These are phyloP conservation scores for Frankliniella intonsa DNA, from an alignment of 2,888 invertebrate species.

Conservation along the genomic window DNA sequence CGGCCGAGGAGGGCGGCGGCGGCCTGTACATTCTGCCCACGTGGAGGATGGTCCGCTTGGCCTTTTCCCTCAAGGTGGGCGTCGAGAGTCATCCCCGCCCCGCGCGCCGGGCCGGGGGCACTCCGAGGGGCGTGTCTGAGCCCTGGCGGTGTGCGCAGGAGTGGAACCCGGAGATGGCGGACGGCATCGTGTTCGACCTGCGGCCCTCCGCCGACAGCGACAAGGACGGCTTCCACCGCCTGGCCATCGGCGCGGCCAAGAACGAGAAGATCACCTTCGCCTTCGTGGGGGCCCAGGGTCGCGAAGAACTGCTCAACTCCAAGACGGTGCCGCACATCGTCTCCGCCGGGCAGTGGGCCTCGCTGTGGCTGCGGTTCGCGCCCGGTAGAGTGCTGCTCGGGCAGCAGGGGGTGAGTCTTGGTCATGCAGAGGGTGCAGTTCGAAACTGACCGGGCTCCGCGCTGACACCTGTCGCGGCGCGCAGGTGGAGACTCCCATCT, in stretches of 20 bases:
- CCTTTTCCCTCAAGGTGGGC: conserved; percentile 36
- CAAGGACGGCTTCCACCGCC: conserved; percentile 31
- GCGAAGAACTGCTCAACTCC: conserved; percentile 34
- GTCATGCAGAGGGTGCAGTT: too few species aligned
- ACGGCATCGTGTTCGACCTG: conserved; percentile 36
- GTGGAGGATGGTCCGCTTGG: conserved; percentile 35
- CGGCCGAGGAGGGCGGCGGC: conserved; percentile 15
- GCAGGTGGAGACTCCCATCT: conserved; percentile 33
- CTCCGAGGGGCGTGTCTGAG: too few species aligned
- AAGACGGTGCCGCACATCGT: conserved; percentile 37
- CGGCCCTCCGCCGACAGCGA: conserved; percentile 29
- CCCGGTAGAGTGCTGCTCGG: conserved; percentile 35
- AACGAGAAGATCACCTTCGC: conserved; percentile 36
- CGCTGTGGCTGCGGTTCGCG: conserved; percentile 36
- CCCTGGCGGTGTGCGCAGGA: too few species aligned
- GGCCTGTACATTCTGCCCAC: conserved; percentile 36
- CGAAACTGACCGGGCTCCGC: neutral
- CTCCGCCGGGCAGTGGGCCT: conserved; percentile 38
- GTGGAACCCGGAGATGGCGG: conserved; percentile 37
- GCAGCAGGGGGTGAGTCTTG: conserved; percentile 30
- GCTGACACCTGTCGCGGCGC: neutral
- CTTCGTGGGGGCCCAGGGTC: conserved; percentile 25
- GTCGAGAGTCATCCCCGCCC: too few species aligned
- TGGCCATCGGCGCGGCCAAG: conserved; percentile 36
- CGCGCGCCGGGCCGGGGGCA: too few species aligned